Percentiles rank a stretch among this genome's conserved stretches.
phyloP scores from a whole-genome alignment of 2,113 vertebrate species.

The Nyctibius bracteatus region DNA sequence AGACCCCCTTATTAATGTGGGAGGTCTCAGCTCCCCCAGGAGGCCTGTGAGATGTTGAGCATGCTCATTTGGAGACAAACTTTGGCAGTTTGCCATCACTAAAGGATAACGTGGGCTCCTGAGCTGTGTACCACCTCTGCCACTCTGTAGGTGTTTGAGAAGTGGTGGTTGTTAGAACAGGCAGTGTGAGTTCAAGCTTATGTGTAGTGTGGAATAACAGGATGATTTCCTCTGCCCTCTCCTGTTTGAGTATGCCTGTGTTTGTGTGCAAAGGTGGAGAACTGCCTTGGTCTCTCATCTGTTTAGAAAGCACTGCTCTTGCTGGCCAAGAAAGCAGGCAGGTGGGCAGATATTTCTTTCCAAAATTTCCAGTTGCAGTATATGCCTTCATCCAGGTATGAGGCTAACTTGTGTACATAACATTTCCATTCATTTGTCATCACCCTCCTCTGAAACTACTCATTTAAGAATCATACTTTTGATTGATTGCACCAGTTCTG shows the following conservation, averaged over 20 bases:
- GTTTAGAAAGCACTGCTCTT: neutral
- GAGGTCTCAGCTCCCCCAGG: neutral
- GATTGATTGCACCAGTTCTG: constrained; percentile 36
- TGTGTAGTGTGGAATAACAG: neutral
- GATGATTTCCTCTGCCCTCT: neutral
- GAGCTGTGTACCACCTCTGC: neutral
- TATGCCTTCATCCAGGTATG: constrained; percentile 8
- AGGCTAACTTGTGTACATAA: constrained; percentile 20
- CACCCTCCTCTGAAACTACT: neutral
- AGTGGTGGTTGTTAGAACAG: neutral
- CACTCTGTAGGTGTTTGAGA: neutral
- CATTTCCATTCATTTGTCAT: constrained; percentile 7
- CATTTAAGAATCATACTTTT: constrained; percentile 44
- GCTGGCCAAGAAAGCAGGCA: neutral
- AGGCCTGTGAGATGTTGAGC: neutral
- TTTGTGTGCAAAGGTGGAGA: neutral
- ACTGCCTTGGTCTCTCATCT: neutral
- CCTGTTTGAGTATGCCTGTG: neutral
- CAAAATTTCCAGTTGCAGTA: constrained; percentile 19
- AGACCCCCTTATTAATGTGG: neutral
- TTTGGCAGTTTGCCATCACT: neutral
- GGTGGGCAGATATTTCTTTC: neutral
- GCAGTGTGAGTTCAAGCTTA: neutral
- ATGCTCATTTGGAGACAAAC: neutral
- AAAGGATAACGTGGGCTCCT: neutral